A percentile compares a stretch with the other conserved stretches of the same genome.
Conservation (phyloP, 2,113 vertebrate species). For the Oxyura jamaicensis region DNA sequence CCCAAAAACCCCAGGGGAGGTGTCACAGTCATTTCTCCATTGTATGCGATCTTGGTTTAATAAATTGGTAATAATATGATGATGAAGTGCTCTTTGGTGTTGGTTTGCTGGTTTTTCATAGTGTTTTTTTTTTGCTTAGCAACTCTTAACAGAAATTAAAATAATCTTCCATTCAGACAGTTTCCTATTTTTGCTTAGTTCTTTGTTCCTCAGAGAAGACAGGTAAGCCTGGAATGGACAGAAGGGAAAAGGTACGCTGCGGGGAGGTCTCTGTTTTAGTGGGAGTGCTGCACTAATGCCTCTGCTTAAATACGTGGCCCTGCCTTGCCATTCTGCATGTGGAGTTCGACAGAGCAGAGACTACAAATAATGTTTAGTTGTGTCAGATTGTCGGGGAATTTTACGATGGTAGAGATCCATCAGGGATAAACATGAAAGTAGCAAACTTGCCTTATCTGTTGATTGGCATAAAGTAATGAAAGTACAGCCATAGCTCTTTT, state of each 20-base stretch:
- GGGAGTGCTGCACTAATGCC: background rate
- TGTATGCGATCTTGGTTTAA: conserved; percentile 48
- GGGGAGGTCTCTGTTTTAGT: background rate
- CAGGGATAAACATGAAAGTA: background rate
- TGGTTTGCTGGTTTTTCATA: conserved; percentile 14
- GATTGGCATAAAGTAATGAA: background rate
- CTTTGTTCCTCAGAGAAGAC: background rate
- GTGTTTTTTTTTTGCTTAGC: background rate
- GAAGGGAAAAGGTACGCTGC: background rate
- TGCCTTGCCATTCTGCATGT: background rate
- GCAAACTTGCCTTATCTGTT: conserved; percentile 2
- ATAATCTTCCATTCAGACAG: background rate
- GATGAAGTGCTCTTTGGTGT: conserved; percentile 47
- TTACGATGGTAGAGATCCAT: background rate
- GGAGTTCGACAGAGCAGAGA: conserved; percentile 1
- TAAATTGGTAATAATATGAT: conserved; percentile 63
- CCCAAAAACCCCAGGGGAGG: background rate
- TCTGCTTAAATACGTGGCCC: background rate
- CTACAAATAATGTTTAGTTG: conserved; percentile 9
- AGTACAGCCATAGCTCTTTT: background rate
- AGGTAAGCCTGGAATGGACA: background rate
- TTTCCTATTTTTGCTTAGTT: background rate
- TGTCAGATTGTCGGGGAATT: background rate
- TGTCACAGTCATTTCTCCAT: conserved; percentile 31
- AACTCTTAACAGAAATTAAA: conserved; percentile 38